A percentile compares a stretch with the other conserved stretches of the same genome.
Evolutionary conservation across 2,113 vertebrate genomes (phyloP).

Genomic region (Butorides virescens): DNA sequence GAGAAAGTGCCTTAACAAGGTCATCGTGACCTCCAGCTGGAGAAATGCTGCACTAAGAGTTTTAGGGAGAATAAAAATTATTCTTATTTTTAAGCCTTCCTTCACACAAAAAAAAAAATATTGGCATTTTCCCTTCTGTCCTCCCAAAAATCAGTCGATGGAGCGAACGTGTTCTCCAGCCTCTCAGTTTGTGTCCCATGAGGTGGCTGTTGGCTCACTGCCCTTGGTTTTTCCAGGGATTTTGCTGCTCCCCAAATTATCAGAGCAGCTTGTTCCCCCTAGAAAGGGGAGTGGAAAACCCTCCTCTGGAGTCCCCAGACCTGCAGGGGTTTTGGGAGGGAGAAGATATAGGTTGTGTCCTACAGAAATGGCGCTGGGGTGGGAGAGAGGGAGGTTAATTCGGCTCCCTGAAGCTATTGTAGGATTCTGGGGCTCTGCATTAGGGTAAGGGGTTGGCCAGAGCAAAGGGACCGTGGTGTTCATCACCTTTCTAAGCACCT

Average conservation of each 20-base stretch:
- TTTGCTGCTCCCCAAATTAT: not conserved
- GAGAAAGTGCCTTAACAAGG: not conserved
- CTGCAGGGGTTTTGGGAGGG: not conserved
- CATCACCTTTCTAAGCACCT: not conserved
- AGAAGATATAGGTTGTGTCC: not conserved
- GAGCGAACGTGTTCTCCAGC: not conserved
- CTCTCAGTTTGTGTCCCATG: accelerated
- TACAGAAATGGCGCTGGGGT: not conserved
- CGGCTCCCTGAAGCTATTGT: not conserved
- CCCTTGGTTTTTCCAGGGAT: not conserved
- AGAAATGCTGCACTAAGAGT: not conserved
- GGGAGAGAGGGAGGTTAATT: not conserved
- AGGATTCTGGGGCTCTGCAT: not conserved
- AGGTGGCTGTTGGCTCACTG: not conserved
- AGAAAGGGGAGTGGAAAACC: accelerated
- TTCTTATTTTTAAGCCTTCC: not conserved
- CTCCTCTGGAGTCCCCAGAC: no score
- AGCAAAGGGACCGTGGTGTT: not conserved
- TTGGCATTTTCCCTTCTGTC: not conserved
- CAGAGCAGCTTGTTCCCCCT: not conserved
- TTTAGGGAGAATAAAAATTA: not conserved
- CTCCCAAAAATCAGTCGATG: not conserved
- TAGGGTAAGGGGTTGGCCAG: not conserved
- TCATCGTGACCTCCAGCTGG: not conserved
- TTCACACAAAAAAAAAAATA: not conserved